Base-by-base conservation (phyloP, 2,797 vertebrate genomes). In the Sebastes dallii region DNA sequence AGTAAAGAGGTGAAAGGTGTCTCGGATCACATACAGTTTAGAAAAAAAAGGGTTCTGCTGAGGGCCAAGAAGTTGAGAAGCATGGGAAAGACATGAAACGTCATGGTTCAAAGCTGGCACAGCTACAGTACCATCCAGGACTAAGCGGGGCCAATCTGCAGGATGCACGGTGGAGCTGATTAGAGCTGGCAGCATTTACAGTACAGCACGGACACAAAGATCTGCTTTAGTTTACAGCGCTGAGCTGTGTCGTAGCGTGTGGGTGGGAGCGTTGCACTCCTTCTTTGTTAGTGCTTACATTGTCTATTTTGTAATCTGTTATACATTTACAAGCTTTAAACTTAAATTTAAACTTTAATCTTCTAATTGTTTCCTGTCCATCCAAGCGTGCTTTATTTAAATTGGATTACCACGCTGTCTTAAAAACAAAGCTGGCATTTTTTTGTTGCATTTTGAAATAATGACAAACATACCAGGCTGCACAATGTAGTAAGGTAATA, bases 1-100 rank as follows among this genome's bases (percentile, higher is more conserved):
- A 83, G 58, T 52, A 27, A 58, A 62, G 61, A 82, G 68, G 72
- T 77, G 52, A 60, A 78, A 78, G 68, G 36, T 66, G 70, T 29
- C 7, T 64, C 46, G 25, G 66, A 72, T 76, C 70, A 55, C 3
- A 68, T 29, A 39, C 18, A 52, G 30, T 60, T 75, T 22, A 46
- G 27, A 54, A 27, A 70, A 24, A 24, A 72, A 54, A 50, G 2
- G 3, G 14, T n/a, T 62, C 13, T 20, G 56, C 62, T 7, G 6
- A 72, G 69, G 22, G 70, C 75, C 69, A 80, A 65, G 32, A 66
- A 75, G 30, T 16, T 32, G 56, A 82, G 39, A 55, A 67, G 20
- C 61, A 68, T 56, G 61, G 54, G 76, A 81, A 78, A 74, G 32
- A 73, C 29, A 66, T 25, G 25, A 68, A 72, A 71, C 25, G 46